Base-by-base conservation (phyloP, 2,888 invertebrate species). In the Gryllus longicercus region DNA sequence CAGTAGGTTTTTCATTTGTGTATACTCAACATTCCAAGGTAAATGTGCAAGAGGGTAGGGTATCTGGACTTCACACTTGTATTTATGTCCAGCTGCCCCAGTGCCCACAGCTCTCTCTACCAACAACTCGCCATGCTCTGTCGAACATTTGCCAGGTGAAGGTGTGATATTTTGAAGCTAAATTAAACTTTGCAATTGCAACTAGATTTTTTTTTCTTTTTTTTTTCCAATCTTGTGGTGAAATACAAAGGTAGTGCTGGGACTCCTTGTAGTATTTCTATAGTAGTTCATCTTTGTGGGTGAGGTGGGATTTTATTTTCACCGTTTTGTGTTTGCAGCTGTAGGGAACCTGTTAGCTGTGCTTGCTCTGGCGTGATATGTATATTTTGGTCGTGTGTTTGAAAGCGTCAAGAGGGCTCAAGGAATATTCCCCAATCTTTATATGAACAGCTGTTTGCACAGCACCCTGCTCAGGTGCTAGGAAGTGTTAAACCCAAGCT, bases 1-100 rank as follows among this genome's bases (percentile, higher is more conserved):
- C 49, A 16, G 50, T 49, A 50, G 50, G n/a, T n/a, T 49, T 38
- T 18, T 77, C 49, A 49, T 49, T n/a, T 49, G 77, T 77, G 77
- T 77, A 49, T 77, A 77, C 50, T 50, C 77, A 77, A 77, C 77
- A 77, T 77, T 77, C 77, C 77, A 77, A 49, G 77, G 50, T 77
- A 49, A 38, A 18, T 63, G 63, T 63, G 63, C 14, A 63, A n/a
- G 63, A 63, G 63, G 38, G 63, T 63, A 63, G 16, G 14, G 14
- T n/a, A n/a, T 38, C n/a, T 63, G 63, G 63, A n/a, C 63, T 63
- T 63, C 63, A 63, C 38, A 63, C n/a, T 63, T 63, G 63, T 63
- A 63, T 63, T 63, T 63, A 63, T 38, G 38, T 38, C 38, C 38
- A 38, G n/a, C n/a, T 63, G 63, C n/a, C 63, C 14, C 63, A 63